phyloP scores from a whole-genome alignment of 2,797 vertebrate species.

The Cetoscarus ocellatus region DNA sequence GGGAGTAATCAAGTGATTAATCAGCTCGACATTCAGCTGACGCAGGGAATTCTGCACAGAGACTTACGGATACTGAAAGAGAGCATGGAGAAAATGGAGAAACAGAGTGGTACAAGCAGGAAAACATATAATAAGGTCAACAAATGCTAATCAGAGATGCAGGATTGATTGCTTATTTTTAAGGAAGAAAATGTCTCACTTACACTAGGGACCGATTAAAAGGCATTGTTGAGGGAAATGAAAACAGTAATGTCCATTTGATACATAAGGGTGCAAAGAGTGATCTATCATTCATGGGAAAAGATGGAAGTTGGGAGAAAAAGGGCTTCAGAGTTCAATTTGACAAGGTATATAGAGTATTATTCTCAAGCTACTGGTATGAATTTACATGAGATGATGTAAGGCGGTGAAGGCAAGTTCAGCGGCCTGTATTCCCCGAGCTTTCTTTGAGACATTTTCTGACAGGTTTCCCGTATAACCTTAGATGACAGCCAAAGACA shows the following conservation, averaged over 20 bases:
- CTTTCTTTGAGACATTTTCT: conserved; percentile 20
- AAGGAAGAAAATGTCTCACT: conserved; percentile 5
- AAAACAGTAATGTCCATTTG: not conserved
- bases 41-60: conserved; percentile 36
- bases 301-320: not conserved
- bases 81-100: conserved; percentile 8
- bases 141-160: conserved; percentile 11
- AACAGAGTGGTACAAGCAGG: conserved; percentile 1
- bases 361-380: conserved; percentile 3
- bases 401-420: conserved; percentile 29
- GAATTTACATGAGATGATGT: conserved; percentile 44
- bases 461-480: conserved; percentile 11
- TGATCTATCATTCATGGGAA: conserved; percentile 14
- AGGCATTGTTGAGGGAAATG: no score
- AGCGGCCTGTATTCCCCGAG: conserved; percentile 4
- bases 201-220: not conserved
- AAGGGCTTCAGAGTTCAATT: not conserved
- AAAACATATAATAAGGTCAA: conserved; percentile 8
- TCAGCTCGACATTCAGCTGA: conserved; percentile 60
- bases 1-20: conserved; percentile 72
- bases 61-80: conserved; percentile 37
- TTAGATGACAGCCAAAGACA: conserved; percentile 2
- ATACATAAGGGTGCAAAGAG: not conserved
- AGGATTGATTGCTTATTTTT: conserved; percentile 4
- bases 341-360: conserved; percentile 6